phyloP scores from a whole-genome alignment of 2,113 vertebrate genomes.

The Paradisaea rubra region DNA sequence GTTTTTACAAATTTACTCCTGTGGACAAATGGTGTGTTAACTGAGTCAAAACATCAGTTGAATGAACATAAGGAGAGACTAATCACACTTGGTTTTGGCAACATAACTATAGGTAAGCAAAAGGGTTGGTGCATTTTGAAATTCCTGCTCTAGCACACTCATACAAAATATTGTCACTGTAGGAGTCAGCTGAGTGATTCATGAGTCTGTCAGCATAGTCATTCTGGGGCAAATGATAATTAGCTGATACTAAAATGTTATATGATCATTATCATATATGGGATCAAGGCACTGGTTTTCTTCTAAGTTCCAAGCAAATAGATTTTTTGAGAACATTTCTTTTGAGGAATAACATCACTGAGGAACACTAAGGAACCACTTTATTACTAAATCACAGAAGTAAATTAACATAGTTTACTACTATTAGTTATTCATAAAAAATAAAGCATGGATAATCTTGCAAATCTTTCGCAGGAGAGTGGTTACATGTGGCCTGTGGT shows the following conservation, averaged over 20 bases:
- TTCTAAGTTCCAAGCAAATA: neutral
- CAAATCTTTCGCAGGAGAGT: neutral
- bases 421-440: neutral
- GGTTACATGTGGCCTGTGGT: neutral
- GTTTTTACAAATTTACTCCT: conserved; percentile 95
- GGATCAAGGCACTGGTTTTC: neutral
- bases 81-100: conserved; percentile 79
- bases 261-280: neutral
- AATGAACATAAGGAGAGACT: conserved; percentile 86
- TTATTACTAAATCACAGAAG: neutral
- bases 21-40: conserved; percentile 90
- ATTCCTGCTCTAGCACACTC: neutral
- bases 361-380: neutral
- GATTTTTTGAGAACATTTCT: neutral
- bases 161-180: neutral
- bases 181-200: neutral
- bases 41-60: conserved; percentile 91
- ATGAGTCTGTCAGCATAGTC: neutral
- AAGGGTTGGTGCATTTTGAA: neutral
- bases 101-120: conserved; percentile 83
- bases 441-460: neutral
- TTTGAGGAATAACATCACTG: neutral
- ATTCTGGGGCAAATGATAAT: neutral
- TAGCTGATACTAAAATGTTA: neutral
- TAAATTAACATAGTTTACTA: neutral